Evolutionary conservation across 1,140 invertebrate genomes (phyloP), one percentile per base, ranked within the genome.

Genomic region (Dendroctonus valens): DNA sequence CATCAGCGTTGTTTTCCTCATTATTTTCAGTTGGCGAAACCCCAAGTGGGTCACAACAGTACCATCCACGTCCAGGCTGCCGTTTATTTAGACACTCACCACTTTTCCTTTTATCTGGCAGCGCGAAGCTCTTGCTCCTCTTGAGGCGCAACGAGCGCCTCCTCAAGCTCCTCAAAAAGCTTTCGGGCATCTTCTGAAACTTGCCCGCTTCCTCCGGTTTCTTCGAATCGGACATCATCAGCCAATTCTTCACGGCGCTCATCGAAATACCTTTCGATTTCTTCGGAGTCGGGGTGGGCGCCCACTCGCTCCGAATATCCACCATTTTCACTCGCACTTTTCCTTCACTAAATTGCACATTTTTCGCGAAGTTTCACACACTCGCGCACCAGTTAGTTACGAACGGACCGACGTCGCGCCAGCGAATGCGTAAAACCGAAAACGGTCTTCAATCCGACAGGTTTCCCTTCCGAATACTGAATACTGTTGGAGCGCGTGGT

Each of bases 81-180:
- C 1, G 26, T 26, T 26, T 2, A 26, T 26, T 26, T 26, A 26
- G 26, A 26, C 5, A 7, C 86, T 87, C 83, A 89, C 88, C 88
- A 77, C 87, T 89, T 80, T 89, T 89, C 74, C 88, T 78, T 79
- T 89, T 89, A 77, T 89, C 87, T 11, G 84, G 82, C 14, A 88
- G 80, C 9, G 88, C 86, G 65, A 87, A 77, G 48, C 85, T 86
- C 76, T 88, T 89, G 64, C 87, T 86, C 69, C 87, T 81, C 76
- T 88, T 89, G 7, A 88, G 85, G 52, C 88, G 77, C 65, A 89
- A 76, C 0, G 87, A 89, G 55, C 87, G 76, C 54, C 87, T 75
- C 65, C 86, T 81, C 66, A 89, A 85, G 49, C 86, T 88, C 46
- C 87, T 80, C 72, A 89, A 80, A 67, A 89, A 83, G 54, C 84